Conservation (phyloP, 2,888 invertebrate species). For the Leptopilina myrica region DNA sequence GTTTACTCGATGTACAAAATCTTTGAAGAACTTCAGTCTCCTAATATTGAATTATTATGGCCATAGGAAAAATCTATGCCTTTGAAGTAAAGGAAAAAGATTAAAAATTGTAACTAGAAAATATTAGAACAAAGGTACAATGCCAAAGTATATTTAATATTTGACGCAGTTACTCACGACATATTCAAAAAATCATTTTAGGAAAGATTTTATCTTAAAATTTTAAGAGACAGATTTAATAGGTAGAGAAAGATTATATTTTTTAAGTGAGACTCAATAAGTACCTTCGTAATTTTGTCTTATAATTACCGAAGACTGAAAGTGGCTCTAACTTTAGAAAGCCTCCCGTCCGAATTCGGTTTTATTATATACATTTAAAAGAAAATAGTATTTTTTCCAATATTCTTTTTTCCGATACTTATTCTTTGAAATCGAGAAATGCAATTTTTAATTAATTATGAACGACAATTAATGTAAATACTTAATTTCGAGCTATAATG, state of each 20-base stretch:
- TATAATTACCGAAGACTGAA: conserved; percentile 67
- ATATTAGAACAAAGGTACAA: conserved; percentile 57
- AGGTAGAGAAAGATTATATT: not conserved
- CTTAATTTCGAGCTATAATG: no score
- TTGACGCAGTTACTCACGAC: not conserved
- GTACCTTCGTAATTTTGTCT: conserved; percentile 30
- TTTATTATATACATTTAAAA: conserved; percentile 32
- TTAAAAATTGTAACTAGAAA: conserved; percentile 49
- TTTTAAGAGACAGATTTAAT: not conserved
- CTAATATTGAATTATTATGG: conserved; percentile 89
- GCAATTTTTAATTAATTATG: no score
- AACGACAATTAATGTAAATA: no score
- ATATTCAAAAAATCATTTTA: conserved; percentile 20
- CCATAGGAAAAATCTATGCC: conserved; percentile 74
- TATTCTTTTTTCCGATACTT: not conserved
- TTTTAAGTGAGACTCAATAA: not conserved
- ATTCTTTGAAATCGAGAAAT: no score
- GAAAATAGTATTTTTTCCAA: not conserved
- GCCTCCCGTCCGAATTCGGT: conserved; percentile 68
- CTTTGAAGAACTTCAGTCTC: conserved; percentile 88
- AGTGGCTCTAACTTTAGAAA: conserved; percentile 57
- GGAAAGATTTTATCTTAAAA: not conserved
- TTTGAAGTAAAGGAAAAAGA: not conserved
- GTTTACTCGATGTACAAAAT: conserved; percentile 91
- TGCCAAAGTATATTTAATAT: conserved; percentile 34